These are phyloP conservation scores for Xenopus borealis DNA, from an alignment of 2,113 vertebrate genomes.

Conservation along the genomic window DNA sequence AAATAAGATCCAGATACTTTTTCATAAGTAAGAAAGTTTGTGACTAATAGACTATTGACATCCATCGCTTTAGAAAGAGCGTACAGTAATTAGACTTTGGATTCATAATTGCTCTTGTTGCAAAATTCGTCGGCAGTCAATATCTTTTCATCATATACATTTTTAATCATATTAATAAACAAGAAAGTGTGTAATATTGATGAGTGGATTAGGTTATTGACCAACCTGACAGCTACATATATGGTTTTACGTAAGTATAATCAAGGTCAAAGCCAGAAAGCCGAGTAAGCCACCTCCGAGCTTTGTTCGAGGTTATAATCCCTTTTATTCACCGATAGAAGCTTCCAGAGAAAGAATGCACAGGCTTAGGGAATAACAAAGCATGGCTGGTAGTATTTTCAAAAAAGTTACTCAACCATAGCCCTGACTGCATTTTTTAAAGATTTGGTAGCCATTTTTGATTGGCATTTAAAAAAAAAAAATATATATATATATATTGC, in stretches of 20 bases:
- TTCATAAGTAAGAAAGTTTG: constrained; percentile 57
- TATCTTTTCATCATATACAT: constrained; percentile 81
- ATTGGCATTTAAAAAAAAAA: too few relatives aligned
- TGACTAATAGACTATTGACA: constrained; percentile 67
- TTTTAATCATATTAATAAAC: constrained; percentile 85
- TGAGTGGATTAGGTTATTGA: constrained; percentile 78
- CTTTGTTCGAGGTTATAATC: constrained; percentile 17
- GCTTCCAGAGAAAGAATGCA: not conserved
- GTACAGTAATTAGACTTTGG: constrained; percentile 60
- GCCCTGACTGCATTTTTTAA: too few relatives aligned
- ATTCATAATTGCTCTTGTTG: constrained; percentile 75
- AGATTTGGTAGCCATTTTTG: too few relatives aligned
- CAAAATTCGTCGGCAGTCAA: constrained; percentile 63
- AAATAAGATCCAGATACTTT: constrained; percentile 53
- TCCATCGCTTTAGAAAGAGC: constrained; percentile 53
- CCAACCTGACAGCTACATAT: constrained; percentile 56
- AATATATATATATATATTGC: too few relatives aligned
- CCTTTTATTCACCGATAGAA: constrained; percentile 2
- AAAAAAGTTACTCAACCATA: too few relatives aligned
- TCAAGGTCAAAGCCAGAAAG: constrained; percentile 72
- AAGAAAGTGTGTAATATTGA: constrained; percentile 76
- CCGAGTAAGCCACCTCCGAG: constrained; percentile 54
- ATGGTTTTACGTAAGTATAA: constrained; percentile 65
- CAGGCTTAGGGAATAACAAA: not conserved
- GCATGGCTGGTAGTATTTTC: not conserved